These are phyloP conservation scores for Melanaphis sacchari DNA, from an alignment of 1,140 invertebrate species.

Conservation along the genomic window DNA sequence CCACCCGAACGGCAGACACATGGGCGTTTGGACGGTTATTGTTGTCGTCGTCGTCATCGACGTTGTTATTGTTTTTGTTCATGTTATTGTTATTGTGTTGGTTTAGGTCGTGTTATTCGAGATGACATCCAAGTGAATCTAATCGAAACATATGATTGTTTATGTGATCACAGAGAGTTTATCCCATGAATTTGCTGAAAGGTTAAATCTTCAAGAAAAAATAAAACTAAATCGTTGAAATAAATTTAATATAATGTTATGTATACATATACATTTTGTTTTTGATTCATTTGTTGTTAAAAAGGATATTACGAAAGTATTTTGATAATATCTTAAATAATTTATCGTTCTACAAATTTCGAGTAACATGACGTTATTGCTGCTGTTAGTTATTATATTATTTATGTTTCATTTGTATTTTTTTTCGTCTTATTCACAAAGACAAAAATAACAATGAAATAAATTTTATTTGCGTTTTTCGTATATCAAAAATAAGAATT, in stretches of 20 bases:
- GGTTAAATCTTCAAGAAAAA: background rate
- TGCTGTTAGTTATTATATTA: background rate
- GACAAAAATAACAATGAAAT: background rate
- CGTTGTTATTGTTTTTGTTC: background rate
- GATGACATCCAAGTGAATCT: background rate
- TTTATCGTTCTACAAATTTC: background rate
- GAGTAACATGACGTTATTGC: background rate
- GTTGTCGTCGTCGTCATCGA: too few species aligned
- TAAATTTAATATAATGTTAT: background rate
- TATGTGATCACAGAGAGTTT: background rate
- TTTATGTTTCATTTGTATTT: background rate
- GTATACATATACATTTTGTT: background rate
- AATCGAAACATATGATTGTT: background rate
- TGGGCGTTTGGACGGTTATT: fast-evolving
- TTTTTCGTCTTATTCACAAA: background rate
- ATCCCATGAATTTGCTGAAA: background rate
- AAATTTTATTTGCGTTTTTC: background rate
- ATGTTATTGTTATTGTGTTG: background rate
- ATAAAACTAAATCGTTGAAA: background rate
- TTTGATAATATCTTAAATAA: conserved; percentile 8
- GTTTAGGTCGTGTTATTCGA: background rate
- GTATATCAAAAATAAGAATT: background rate
- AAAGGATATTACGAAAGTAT: background rate
- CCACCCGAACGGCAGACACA: background rate
- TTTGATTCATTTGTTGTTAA: background rate